Percentiles rank a stretch among this genome's conserved stretches.
Conservation (phyloP, 2,888 invertebrate genomes). For the Ectemnius lituratus region DNA sequence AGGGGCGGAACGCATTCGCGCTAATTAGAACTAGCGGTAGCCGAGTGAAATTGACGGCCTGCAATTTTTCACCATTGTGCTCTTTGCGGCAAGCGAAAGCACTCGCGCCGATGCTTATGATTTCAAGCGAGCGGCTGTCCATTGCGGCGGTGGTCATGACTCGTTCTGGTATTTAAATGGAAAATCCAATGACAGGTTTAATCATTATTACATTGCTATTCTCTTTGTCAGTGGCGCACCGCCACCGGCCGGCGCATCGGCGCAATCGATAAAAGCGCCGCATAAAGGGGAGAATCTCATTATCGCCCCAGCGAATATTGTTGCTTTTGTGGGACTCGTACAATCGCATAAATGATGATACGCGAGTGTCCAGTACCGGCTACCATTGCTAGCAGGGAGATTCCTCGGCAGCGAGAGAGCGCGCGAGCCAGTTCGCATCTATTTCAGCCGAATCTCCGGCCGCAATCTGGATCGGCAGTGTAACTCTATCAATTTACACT, state of each 20-base stretch:
- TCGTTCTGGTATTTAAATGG: constrained; percentile 26
- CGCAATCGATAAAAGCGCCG: constrained; percentile 18
- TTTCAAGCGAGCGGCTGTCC: background rate
- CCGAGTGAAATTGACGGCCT: too few relatives aligned
- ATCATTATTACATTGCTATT: constrained; percentile 35
- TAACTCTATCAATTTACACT: constrained; percentile 1
- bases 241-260: background rate
- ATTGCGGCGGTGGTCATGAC: background rate
- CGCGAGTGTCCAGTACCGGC: background rate
- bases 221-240: constrained; percentile 29
- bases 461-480: background rate
- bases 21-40: too few relatives aligned
- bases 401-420: too few relatives aligned
- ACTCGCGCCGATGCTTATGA: too few relatives aligned
- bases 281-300: constrained; percentile 38
- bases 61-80: too few relatives aligned
- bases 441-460: background rate
- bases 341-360: constrained; percentile 14
- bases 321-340: constrained; percentile 25
- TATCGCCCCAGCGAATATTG: constrained; percentile 23
- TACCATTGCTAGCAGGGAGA: background rate
- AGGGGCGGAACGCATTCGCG: too few relatives aligned
- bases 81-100: too few relatives aligned
- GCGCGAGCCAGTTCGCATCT: background rate
- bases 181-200: constrained; percentile 27